Percentiles rank a stretch among this genome's conserved stretches.
Evolutionary conservation across 2,888 invertebrate genomes (phyloP).

Genomic region (Chouioia cunea): DNA sequence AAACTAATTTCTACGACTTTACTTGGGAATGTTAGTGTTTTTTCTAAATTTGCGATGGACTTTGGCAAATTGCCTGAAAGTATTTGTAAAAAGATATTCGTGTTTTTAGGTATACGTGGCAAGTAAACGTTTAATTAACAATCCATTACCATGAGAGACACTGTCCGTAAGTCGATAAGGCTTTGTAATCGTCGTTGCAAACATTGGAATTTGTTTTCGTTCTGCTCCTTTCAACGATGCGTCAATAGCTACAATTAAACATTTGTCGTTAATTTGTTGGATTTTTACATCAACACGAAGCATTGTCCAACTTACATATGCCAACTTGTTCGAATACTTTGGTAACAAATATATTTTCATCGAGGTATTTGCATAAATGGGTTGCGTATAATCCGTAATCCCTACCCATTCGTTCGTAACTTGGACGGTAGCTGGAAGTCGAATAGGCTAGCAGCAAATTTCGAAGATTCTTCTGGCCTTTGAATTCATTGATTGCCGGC

Average conservation of each 20-base stretch:
- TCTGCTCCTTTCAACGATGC: slow-evolving; percentile 58
- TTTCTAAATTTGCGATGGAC: slow-evolving; percentile 49
- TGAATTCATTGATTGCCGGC: slow-evolving; percentile 57
- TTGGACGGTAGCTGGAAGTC: slow-evolving; percentile 62
- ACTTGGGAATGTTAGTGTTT: slow-evolving; percentile 51
- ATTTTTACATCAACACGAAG: slow-evolving; percentile 1
- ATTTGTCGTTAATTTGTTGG: not conserved
- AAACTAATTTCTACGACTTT: slow-evolving; percentile 52
- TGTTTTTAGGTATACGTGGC: no score
- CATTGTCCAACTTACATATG: slow-evolving; percentile 55
- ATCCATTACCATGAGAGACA: slow-evolving; percentile 50
- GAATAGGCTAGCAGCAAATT: slow-evolving; percentile 64
- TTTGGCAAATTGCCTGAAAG: slow-evolving; percentile 49
- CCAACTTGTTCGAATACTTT: slow-evolving; percentile 62
- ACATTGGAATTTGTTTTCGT: slow-evolving; percentile 62
- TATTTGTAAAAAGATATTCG: not conserved
- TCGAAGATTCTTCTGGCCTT: slow-evolving; percentile 58
- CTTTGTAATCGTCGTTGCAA: slow-evolving; percentile 58
- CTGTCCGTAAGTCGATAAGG: slow-evolving; percentile 60
- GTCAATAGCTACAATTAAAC: slow-evolving; percentile 57
- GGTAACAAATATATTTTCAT: slow-evolving; percentile 57
- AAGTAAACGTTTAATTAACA: not conserved
- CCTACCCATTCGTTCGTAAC: slow-evolving; percentile 50
- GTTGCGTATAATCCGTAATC: slow-evolving; percentile 61
- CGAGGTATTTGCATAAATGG: slow-evolving; percentile 61